Base-by-base conservation (phyloP, 37 sponge, comb jelly and placozoan genomes). In the Cliona cf. orientalis region DNA sequence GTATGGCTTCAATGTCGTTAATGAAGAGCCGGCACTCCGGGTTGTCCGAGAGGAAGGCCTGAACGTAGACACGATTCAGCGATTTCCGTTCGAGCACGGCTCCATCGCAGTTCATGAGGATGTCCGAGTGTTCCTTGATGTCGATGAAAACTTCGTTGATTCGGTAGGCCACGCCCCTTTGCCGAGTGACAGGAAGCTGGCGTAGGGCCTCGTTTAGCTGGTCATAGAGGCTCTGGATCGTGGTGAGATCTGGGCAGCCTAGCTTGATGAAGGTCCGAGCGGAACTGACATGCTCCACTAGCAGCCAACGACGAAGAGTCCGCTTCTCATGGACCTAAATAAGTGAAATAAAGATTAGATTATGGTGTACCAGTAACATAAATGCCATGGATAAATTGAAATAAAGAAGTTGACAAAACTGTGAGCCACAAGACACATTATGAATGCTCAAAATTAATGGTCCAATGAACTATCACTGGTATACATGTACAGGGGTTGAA, bases 51-150 rank as follows among this genome's bases (percentile, higher is more conserved):
- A 90, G 74, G 55, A 91, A 95, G 14, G 91, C 95, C 64, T 95
- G 95, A 22, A 95, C 74, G 49, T 87, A 84, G 39, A 95, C 40
- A n/a, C 87, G 32, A 42, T 88, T 91, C 19, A 84, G 75, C 7
- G 91, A 90, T 46, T 72, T 69, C 41, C 95, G 67, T 49, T 95
- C 95, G 49, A 95, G 63, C 0, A 95, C 95, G 0, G 95, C 91
- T 23, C 95, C 95, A 71, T 95, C 87, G 58, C 95, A 91, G 78
- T 91, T 95, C 95, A 95, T 95, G 69, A 95, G 64, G 31, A 95
- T 95, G 36, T 88, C 75, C 0, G 91, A 83, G 42, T 75, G 46
- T 55, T 95, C 95, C 70, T 91, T 91, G 59, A 95, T 83, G 66
- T 95, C 95, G 17, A 95, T 62, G 69, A 95, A 95, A 38, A 95